Percentiles rank a stretch among this genome's conserved stretches.
Evolutionary conservation across 2,113 vertebrate genomes (phyloP).

Genomic region (Tragulus kanchil): DNA sequence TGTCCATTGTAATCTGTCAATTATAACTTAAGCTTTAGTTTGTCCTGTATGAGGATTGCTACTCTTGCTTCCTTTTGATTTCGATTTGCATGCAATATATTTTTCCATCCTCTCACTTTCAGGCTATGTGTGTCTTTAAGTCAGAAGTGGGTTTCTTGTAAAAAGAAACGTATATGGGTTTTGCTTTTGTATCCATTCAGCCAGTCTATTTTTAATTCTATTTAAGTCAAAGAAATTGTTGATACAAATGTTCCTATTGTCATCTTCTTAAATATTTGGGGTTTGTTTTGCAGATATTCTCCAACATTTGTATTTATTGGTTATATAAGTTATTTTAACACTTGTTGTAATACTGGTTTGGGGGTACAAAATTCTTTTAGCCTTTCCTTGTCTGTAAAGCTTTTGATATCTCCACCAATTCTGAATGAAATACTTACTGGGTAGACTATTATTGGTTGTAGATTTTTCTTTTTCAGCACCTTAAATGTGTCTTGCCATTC

Average conservation of each 20-base stretch:
- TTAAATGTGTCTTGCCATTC: not conserved
- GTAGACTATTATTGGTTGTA: not conserved
- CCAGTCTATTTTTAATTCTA: not conserved
- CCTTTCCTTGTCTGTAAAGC: not conserved
- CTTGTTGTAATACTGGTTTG: not conserved
- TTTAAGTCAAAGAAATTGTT: not conserved
- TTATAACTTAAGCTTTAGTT: too few species aligned
- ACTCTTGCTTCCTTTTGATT: not conserved
- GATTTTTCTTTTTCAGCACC: not conserved
- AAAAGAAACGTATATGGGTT: not conserved
- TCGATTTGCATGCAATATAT: not conserved
- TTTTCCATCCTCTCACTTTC: not conserved
- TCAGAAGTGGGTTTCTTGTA: not conserved
- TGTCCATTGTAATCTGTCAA: not conserved
- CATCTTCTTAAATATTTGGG: not conserved
- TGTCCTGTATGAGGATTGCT: not conserved
- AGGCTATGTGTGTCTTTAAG: not conserved
- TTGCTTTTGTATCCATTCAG: not conserved
- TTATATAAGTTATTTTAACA: not conserved
- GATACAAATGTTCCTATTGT: not conserved
- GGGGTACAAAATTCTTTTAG: not conserved
- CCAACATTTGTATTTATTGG: not conserved
- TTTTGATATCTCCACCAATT: not conserved
- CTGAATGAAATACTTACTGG: not conserved
- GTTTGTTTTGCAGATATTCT: too few species aligned